Evolutionary conservation across 2,888 invertebrate species (phyloP), one percentile per base, ranked within the genome.

Genomic region (Sminthurides aquaticus): DNA sequence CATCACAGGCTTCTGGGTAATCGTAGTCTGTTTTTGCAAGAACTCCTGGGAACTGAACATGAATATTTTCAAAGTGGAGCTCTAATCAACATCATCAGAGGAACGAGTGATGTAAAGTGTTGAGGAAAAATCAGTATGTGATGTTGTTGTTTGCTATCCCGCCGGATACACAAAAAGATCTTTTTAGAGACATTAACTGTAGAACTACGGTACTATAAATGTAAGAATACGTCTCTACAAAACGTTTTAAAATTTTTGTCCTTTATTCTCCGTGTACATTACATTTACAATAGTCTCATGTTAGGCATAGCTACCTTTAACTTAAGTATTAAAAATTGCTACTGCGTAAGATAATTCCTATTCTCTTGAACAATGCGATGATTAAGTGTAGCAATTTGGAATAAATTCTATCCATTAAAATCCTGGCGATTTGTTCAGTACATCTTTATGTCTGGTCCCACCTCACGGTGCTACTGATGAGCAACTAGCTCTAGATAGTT

Each of bases 191-290:
- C 58, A 58, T 55, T 56, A 34, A 62, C 48, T 54, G 64, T 64
- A 58, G 58, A 64, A 52, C 57, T 57, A 64, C 64, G 43, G 15
- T 34, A 34, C 43, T 34, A n/a, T n/a, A n/a, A n/a, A n/a, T n/a
- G 43, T 58, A 48, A 57, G 58, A 64, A 58, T 64, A 58, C 52
- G 64, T 64, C 64, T 64, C 64, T 58, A 62, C 34, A 58, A 58
- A 58, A 29, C 43, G 43, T 34, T 34, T 34, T 15, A n/a, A 60
- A 26, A 61, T 57, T 29, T 27, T 62, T 64, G 57, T 59, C 59
- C 54, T 64, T 58, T 57, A 58, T 64, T 64, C 64, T 64, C 64
- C 64, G 64, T 64, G 64, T 64, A 64, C 64, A 64, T 58, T 64
- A 64, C 64, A 58, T 64, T 57, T 64, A 57, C 49, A 60, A 64